Evolutionary conservation across 2,888 invertebrate genomes (phyloP).

Genomic region (Dicyrtomina minuta): DNA sequence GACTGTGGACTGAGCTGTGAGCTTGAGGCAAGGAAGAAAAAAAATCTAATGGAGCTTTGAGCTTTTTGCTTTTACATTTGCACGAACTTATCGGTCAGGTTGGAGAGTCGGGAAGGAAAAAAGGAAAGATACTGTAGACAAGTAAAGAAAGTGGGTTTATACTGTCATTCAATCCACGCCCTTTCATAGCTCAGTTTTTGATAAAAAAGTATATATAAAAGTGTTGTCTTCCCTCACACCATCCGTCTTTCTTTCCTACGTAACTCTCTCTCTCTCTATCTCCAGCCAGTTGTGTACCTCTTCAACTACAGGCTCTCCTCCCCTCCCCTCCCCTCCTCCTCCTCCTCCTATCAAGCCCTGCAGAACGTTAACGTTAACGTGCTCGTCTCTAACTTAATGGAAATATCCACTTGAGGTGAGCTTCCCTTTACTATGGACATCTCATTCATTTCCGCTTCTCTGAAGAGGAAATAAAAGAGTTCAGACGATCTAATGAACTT

Average conservation of each 20-base stretch:
- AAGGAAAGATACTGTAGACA: neutral
- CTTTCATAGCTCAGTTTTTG: neutral
- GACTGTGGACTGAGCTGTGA: neutral
- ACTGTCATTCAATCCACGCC: constrained; percentile 4
- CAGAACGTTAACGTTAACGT: neutral
- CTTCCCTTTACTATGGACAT: constrained; percentile 11
- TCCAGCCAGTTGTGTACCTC: neutral
- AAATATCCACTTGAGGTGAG: neutral
- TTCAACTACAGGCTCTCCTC: neutral
- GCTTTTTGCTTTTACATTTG: no score
- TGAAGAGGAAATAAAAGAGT: constrained; percentile 5
- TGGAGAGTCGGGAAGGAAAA: neutral
- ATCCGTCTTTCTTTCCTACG: neutral
- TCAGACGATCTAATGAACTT: constrained; percentile 3
- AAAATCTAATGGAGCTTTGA: neutral
- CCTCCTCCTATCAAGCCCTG: neutral
- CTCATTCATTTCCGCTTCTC: constrained; percentile 25
- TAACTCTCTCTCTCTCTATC: neutral
- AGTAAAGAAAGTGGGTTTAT: neutral
- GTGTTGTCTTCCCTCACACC: neutral
- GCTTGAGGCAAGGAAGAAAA: neutral
- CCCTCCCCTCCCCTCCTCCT: neutral
- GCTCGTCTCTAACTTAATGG: constrained; percentile 6
- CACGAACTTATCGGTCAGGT: no score
- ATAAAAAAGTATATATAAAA: constrained; percentile 1